Base-by-base conservation (phyloP, 2,113 vertebrate species). In the Nettapus auritus region DNA sequence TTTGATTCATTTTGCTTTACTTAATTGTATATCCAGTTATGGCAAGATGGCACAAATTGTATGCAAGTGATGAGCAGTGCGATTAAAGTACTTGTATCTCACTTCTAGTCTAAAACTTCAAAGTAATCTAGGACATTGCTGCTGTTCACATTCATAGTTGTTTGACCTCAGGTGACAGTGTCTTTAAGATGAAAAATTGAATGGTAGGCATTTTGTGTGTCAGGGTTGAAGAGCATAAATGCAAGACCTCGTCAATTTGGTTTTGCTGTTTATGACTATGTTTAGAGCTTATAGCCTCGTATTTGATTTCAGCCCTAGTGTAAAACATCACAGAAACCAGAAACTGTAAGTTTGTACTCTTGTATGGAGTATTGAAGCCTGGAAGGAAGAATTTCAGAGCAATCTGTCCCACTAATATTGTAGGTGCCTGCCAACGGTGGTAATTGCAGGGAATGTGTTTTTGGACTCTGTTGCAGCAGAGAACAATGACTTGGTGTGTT, bases 1-100 rank as follows among this genome's bases (percentile, higher is more conserved):
- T 77, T 77, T 86, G 42, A 90, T 94, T 77, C 34, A 15, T 92
- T 96, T 95, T 92, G 44, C 64, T 92, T 67, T 85, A 92, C 53
- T 69, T 88, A 62, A 87, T 88, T 68, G 31, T 85, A 25, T 73
- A 29, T 73, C 89, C 48, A 79, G 6, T 85, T 91, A n/a, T 74
- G 57, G 25, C 62, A 79, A 68, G 57, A n/a, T 73, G 67, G 74
- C 63, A 71, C 81, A 90, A 70, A 44, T 55, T 76, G 31, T 48
- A 33, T 91, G 66, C 26, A 22, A 5, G 40, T 82, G 69, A 75
- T 90, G 70, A 76, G 62, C 33, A 63, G 69, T 84, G 81, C 64
- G 34, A 33, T 70, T 95, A 66, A 88, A 86, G 71, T 90, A 82
- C 84, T 91, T 15, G 40, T 68, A 40, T 93, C 88, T 64, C 73